Evolutionary conservation across 1,140 invertebrate genomes (phyloP), one percentile per base, ranked within the genome.

Genomic region (Amyelois transitella): DNA sequence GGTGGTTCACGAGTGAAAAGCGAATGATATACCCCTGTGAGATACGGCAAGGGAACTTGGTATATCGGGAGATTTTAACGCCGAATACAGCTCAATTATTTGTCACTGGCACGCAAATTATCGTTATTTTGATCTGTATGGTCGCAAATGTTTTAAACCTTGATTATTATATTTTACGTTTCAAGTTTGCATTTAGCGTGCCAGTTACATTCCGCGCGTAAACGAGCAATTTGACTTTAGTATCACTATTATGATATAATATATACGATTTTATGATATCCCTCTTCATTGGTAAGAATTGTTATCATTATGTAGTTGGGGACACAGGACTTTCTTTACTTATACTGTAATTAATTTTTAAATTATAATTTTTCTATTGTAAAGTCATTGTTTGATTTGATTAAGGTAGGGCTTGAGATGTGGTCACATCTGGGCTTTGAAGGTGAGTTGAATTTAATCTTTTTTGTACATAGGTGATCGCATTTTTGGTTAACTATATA

Each of bases 301-400:
- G 64, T 76, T 76, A 66, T 67, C 59, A 64, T 55, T 60, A 65
- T 68, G 63, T 70, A 69, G 69, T 71, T 55, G 71, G 66, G 69
- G 77, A 51, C 64, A 59, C 70, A 70, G 66, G 62, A 66, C 70
- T 72, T n/a, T 67, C 65, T 72, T 76, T 78, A 75, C 74, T 85
- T 85, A 77, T 84, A 83, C 69, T 86, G 79, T 87, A 87, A 87
- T 87, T 86, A 85, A 83, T 86, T 85, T 84, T 87, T 87, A 87
- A 85, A 87, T 85, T 87, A 87, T 87, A 85, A 81, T 87, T 85
- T 81, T 87, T 85, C 74, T 85, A 85, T 84, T 85, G 64, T 82
- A 84, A 65, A 64, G 18, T 14, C 19, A 62, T 56, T 66, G 53
- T 78, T 75, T 72, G 56, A 74, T 72, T 76, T 61, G 18, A 20